A percentile compares a stretch with the other conserved stretches of the same genome.
Conservation (phyloP, 2,888 invertebrate genomes). For the Xanthorhoe spadicearia region DNA sequence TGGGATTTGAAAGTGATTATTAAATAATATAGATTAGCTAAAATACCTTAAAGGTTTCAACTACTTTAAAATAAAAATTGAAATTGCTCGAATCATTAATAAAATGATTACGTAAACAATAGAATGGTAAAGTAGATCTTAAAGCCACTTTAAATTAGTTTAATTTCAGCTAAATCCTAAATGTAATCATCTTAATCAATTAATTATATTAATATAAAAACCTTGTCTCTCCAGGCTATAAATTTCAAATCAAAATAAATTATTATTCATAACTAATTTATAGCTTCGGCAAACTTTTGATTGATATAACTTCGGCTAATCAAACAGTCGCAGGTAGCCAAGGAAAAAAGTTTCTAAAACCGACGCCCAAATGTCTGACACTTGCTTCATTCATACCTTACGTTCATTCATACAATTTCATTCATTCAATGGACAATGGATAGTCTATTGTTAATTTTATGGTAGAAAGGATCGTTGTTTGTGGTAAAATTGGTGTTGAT, state of each 20-base stretch:
- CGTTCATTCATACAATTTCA: constrained; percentile 50
- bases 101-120: too few species aligned
- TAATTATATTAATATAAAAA: background rate
- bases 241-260: background rate
- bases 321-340: constrained; percentile 42
- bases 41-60: too few species aligned
- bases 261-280: constrained; percentile 1
- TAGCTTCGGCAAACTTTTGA: background rate
- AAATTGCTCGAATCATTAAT: too few species aligned
- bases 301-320: constrained; percentile 36
- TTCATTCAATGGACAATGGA: constrained; percentile 43
- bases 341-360: constrained; percentile 46
- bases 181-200: background rate
- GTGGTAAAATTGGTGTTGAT: constrained; percentile 54
- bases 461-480: constrained; percentile 49
- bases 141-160: too few species aligned
- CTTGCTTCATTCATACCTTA: constrained; percentile 50
- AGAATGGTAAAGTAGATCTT: too few species aligned
- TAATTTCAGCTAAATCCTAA: too few species aligned
- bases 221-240: background rate
- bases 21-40: too few species aligned
- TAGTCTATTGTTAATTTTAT: constrained; percentile 43
- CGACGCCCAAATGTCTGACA: constrained; percentile 57
- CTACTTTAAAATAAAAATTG: too few species aligned
- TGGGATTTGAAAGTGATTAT: too few species aligned